Base-by-base conservation (phyloP, 2,797 vertebrate genomes). In the Garrulus glandarius region DNA sequence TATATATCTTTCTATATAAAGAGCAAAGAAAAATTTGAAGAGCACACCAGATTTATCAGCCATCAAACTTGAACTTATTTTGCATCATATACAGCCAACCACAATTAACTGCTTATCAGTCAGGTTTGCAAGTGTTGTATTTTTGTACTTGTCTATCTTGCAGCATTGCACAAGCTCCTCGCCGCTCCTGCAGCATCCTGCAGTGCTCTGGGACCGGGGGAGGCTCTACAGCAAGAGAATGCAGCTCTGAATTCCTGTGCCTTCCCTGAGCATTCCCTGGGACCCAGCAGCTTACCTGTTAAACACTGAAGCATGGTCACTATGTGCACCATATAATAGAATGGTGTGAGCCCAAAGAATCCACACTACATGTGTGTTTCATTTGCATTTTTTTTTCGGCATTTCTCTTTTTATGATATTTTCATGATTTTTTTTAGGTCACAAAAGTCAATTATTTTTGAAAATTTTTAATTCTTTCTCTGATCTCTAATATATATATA, bases 321-420 rank as follows among this genome's bases (percentile, higher is more conserved):
- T 46, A 20, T 0, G 0, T 22, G 19, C 30, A 57, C 6, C 20
- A 8, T 6, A 19, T 9, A 30, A 26, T 57, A n/a, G 24, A 77
- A 67, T 36, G 10, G 2, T 6, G 27, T 13, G 12, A 85, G 12
- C 32, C n/a, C 43, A 23, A 67, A 46, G 2, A 50, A 55, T 17
- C 8, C 16, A 50, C 2, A 12, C 6, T 46, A 20, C 3, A 16
- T 13, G 8, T 26, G 6, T 26, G 7, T 20, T 76, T 53, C 0
- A 8, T 77, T 84, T 55, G 10, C 8, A n/a, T n/a, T 37, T 37
- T 37, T 37, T 37, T 37, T 37, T 37, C 12, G 10, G 7, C 0
- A 21, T 49, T 85, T 71, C 5, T 34, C 2, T 60, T 79, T 84
- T 57, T 44, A 21, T 32, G 20, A 14, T 11, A 4, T 64, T 71